These are phyloP conservation scores for Tadarida brasiliensis DNA, from an alignment of 2,797 vertebrate genomes.

Conservation along the genomic window DNA sequence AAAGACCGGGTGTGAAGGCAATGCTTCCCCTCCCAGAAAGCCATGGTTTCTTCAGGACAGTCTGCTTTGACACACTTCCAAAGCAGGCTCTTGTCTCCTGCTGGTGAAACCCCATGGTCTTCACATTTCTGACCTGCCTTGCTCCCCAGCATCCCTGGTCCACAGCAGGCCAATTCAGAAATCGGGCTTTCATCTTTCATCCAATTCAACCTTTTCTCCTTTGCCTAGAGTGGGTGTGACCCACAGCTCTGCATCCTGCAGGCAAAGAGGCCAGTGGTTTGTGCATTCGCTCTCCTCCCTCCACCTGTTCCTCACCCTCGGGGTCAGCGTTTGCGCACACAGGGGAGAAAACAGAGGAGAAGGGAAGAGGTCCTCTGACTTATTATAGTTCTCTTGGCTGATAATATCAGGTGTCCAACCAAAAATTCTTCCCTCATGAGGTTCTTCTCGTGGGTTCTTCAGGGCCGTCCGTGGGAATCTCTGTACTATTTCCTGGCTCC, in stretches of 20 bases:
- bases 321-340: not conserved
- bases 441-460: not conserved
- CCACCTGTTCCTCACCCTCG: not conserved
- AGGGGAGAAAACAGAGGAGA: not conserved
- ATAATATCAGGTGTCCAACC: not conserved
- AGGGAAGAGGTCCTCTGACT: not conserved
- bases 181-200: not conserved
- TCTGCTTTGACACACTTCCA: not conserved
- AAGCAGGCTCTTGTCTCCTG: not conserved
- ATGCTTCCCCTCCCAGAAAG: not conserved
- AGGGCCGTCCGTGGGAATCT: not conserved
- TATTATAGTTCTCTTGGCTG: not conserved
- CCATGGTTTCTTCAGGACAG: not conserved
- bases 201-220: not conserved
- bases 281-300: not conserved
- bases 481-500: not conserved
- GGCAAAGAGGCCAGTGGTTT: not conserved
- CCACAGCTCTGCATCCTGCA: not conserved
- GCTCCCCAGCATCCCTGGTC: not conserved
- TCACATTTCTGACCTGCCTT: not conserved
- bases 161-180: slow-evolving; percentile 16
- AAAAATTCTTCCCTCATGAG: not conserved
- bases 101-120: not conserved
- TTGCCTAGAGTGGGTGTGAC: not conserved
- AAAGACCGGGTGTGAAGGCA: not conserved